Base-by-base conservation (phyloP, 2,888 invertebrate genomes). In the Latrodectus elegans region DNA sequence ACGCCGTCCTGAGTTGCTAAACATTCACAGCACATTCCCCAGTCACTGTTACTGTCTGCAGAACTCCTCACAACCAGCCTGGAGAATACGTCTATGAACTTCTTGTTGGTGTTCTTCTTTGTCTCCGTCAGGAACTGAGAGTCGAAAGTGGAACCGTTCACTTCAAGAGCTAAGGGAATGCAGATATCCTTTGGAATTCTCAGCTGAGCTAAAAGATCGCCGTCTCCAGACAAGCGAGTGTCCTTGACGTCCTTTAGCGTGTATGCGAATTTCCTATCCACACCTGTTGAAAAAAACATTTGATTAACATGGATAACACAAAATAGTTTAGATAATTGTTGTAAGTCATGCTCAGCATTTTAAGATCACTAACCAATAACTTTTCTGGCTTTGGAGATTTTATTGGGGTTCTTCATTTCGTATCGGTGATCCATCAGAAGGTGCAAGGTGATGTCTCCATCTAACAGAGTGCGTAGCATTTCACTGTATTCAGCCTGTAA, bases 361-460 rank as follows among this genome's bases (percentile, higher is more conserved):
- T 8, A 10, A 8, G 15, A 65, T 15, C 8, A 14, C 84, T 84
- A 75, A 88, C 89, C 89, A 79, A 86, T 79, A 38, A 88, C 82
- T 89, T 88, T 53, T 72, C 80, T 80, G 26, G 84, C 83, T 60
- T 90, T 90, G 10, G 81, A 82, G 55, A 80, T 90, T 38, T 87
- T 89, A 38, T 95, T 94, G 88, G 94, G 94, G 92, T 95, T 96
- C 75, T 95, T 95, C 89, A 96, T 94, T 84, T 94, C 94, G 91
- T 97, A 96, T 77, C 82, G 81, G 60, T 88, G 85, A 60, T 88
- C 89, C 80, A 85, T 85, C 53, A 97, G 92, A 88, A 97, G 95
- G 91, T 97, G 97, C 0, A 97, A 93, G 4, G 95, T 95, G 85
- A 96, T 95, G 2, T 95, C 95, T 91, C 95, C 95, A 92, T 97